Evolutionary conservation across 2,113 vertebrate genomes (phyloP), one percentile per base, ranked within the genome.

Genomic region (Aythya baeri): DNA sequence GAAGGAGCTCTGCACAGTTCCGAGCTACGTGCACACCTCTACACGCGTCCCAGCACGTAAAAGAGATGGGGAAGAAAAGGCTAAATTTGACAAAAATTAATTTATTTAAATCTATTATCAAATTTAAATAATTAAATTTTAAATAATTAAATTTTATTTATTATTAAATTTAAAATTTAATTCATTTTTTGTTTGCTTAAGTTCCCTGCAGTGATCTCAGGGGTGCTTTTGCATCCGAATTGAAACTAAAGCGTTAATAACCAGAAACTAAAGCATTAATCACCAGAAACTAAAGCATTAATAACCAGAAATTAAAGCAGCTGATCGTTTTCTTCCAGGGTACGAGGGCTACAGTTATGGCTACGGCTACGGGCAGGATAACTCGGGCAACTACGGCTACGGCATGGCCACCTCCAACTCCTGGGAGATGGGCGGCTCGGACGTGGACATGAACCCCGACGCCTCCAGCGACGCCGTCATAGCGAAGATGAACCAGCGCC

Each of bases 401-500:
- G 95, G 98, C 81, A 89, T 96, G 95, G 96, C 96, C 91, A 7
- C 96, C 21, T 97, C 98, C n/a, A 94, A 97, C 76, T 97, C 98
- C 61, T 98, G 98, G 98, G 98, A 98, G 62, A 82, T 97, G 95
- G 96, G 91, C 86, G 93, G 83, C 62, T 97, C 98, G 43, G 97
- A 98, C 43, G 34, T 96, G 61, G 97, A 97, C n/a, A 52, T 93
- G 82, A 96, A 96, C 62, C 92, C 96, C 7, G 95, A 95, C 0
- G 91, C 96, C 36, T 81, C 97, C 5, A 96, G 98, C 9, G 97
- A 98, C 68, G 98, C 98, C 3, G 98, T 98, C 85, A 98, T 99
- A 52, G 98, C 98, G 41, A 99, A 99, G 96, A 98, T 99, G 94
- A 99, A 98, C 97, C 99, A 99, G 81, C 98, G 98, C 20, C 96